Evolutionary conservation across 2,113 vertebrate species (phyloP).

Genomic region (Electrona antarctica): DNA sequence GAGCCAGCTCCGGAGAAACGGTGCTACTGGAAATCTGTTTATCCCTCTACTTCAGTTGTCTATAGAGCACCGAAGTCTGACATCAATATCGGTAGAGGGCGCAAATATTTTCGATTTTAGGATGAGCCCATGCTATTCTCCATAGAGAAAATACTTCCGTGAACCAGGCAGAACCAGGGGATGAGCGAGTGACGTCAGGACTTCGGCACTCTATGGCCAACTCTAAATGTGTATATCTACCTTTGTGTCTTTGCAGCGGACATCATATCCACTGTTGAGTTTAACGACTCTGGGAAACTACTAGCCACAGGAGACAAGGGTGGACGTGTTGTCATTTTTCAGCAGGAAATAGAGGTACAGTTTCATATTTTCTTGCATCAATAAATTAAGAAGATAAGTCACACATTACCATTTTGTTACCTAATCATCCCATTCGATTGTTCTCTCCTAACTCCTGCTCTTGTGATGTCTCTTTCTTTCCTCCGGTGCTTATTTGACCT

Average conservation of each 20-base stretch:
- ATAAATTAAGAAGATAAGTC: neutral
- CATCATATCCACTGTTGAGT: constrained; percentile 99
- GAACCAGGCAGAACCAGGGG: no score
- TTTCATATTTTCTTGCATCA: neutral
- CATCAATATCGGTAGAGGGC: no score
- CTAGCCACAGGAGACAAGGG: constrained; percentile 98
- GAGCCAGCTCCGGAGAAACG: neutral
- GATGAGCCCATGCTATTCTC: no score
- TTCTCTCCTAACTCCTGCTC: neutral
- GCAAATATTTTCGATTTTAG: no score
- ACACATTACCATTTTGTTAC: neutral
- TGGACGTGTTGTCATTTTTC: constrained; percentile 97
- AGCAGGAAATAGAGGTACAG: constrained; percentile 95
- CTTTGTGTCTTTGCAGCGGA: constrained; percentile 84
- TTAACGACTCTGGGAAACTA: constrained; percentile 98
- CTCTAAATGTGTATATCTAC: neutral
- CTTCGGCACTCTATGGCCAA: neutral
- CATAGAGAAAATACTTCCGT: no score
- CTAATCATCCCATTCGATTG: neutral
- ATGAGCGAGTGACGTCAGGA: no score
- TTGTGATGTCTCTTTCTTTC: constrained; percentile 1
- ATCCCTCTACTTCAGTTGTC: neutral
- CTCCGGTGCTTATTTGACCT: neutral
- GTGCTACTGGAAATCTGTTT: neutral
- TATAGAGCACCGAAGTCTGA: neutral